Evolutionary conservation across 2,888 invertebrate genomes (phyloP).

Genomic region (Xestia xanthographa): DNA sequence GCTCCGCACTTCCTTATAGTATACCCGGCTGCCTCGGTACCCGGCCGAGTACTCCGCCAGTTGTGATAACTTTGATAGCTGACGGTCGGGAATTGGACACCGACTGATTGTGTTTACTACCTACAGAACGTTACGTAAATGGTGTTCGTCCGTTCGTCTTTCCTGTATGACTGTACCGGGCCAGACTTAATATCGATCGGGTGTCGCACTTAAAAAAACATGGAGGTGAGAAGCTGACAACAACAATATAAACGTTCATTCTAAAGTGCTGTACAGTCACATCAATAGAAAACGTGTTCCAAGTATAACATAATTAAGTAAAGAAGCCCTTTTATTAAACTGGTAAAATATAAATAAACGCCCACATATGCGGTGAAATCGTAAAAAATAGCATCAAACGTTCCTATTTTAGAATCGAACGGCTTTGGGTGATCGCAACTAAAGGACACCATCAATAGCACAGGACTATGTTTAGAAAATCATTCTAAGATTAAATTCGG

Average conservation of each 20-base stretch:
- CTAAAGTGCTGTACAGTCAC: background rate
- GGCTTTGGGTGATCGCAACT: slow-evolving; percentile 38
- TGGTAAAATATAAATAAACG: slow-evolving; percentile 9
- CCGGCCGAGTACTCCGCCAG: slow-evolving; percentile 33
- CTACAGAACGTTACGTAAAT: slow-evolving; percentile 59
- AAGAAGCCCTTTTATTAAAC: slow-evolving; percentile 15
- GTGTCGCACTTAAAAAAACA: slow-evolving; percentile 38
- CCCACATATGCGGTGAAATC: slow-evolving; percentile 7
- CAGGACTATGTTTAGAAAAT: slow-evolving; percentile 60
- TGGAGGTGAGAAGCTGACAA: slow-evolving; percentile 16
- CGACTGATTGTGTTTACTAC: slow-evolving; percentile 65
- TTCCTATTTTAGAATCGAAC: slow-evolving; percentile 31
- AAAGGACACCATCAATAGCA: slow-evolving; percentile 41
- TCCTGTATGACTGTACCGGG: slow-evolving; percentile 35
- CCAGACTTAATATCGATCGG: slow-evolving; percentile 49
- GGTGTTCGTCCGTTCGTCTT: slow-evolving; percentile 45
- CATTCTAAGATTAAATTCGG: slow-evolving; percentile 64
- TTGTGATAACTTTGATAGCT: slow-evolving; percentile 66
- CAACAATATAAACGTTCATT: background rate
- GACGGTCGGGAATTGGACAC: slow-evolving; percentile 64
- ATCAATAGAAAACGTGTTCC: background rate
- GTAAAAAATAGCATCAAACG: slow-evolving; percentile 32
- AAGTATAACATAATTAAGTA: slow-evolving; percentile 14
- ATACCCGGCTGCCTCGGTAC: slow-evolving; percentile 32
- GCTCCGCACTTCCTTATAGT: slow-evolving; percentile 55